Evolutionary conservation across 1,140 invertebrate species (phyloP), one percentile per base, ranked within the genome.

Genomic region (Pachyrhynchus sulphureomaculatus): DNA sequence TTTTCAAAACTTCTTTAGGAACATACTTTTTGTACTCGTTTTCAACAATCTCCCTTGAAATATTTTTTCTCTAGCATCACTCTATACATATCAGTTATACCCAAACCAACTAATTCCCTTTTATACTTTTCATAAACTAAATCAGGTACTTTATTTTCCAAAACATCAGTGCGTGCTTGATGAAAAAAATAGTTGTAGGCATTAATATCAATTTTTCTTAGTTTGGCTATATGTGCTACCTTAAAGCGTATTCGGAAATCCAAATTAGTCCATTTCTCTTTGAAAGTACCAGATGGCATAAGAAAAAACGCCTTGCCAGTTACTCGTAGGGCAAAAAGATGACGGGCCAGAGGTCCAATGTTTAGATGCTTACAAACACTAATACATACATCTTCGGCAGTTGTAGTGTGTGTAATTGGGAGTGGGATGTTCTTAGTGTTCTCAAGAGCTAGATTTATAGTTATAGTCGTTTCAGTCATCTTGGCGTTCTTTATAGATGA

Each of bases 181-280:
- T 87, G 84, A 75, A 92, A 95, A 73, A 88, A 90, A 77, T 93
- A 95, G 68, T 92, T 83, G 71, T 91, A 92, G 10, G 91, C 87
- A 48, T 83, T 82, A 18, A 76, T 65, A 78, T 94, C 92, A 32
- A 88, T 76, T 52, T 82, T 81, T 60, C 84, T 84, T 12, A 94
- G 75, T 52, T 81, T 79, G 24, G 80, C 77, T 37, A 91, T 71
- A 67, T 78, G 82, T 0, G 86, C 77, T 17, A 88, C 84, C 75
- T 89, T 91, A 69, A 88, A 93, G 61, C 91, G 81, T 60, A 94
- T 80, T 51, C 90, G 81, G 68, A 93, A 87, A 58, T 90, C 87
- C 68, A 88, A 86, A 66, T 78, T 80, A 62, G 77, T 74, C 68
- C 79, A 80, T 65, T 79, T 81, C 9, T 34, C 32, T 64, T 68